Percentiles rank a stretch among this genome's conserved stretches.
These are phyloP conservation scores for Elephas maximus DNA, from an alignment of 2,113 vertebrate genomes.

Conservation along the genomic window DNA sequence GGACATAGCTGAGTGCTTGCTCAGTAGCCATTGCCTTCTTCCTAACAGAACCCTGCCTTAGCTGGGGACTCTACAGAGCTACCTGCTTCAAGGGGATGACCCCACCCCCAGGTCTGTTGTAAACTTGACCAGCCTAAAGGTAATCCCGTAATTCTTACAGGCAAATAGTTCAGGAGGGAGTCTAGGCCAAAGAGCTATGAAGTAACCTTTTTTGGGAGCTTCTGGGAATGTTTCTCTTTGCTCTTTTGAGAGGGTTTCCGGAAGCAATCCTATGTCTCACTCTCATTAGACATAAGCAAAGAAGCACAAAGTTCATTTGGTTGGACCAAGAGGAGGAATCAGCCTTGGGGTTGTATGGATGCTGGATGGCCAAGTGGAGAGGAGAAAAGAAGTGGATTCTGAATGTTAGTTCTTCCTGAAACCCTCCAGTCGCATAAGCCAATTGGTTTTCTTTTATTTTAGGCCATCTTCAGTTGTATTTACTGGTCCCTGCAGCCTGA, in stretches of 20 bases:
- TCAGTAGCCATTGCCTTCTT: neutral
- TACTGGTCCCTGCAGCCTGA: neutral
- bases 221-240: neutral
- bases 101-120: neutral
- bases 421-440: neutral
- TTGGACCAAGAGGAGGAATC: neutral
- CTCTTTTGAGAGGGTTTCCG: neutral
- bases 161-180: neutral
- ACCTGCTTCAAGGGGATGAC: neutral
- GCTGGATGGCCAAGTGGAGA: neutral
- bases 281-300: neutral
- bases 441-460: neutral
- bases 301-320: neutral
- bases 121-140: neutral
- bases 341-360: neutral
- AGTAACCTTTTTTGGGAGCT: neutral
- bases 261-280: neutral
- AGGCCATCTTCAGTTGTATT: neutral
- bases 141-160: neutral
- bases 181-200: neutral
- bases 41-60: neutral
- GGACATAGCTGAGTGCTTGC: neutral
- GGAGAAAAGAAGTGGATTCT: neutral
- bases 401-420: neutral
- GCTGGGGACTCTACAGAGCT: fast-evolving